A percentile compares a stretch with the other conserved stretches of the same genome.
Conservation (phyloP, 2,888 invertebrate species). For the Liopterus haemorrhoidalis region DNA sequence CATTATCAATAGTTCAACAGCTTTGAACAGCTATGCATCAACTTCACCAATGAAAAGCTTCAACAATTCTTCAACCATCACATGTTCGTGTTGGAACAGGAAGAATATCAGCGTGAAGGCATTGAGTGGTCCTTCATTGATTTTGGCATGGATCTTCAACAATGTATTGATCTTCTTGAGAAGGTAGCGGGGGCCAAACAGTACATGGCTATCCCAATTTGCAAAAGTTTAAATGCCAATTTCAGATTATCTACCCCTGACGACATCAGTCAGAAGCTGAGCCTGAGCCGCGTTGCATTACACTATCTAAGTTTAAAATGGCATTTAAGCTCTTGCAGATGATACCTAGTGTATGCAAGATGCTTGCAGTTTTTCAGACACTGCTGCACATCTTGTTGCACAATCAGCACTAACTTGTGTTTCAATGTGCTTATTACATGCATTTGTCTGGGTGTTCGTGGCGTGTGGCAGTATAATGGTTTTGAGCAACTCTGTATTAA, state of each 20-base stretch:
- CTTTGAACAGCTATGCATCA: slow-evolving; percentile 91
- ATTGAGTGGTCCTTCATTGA: slow-evolving; percentile 91
- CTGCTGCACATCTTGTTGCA: no score
- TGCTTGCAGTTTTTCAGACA: no score
- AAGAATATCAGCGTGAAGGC: slow-evolving; percentile 85
- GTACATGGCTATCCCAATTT: slow-evolving; percentile 25
- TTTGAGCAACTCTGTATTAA: slow-evolving; percentile 96
- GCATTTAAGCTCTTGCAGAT: no score
- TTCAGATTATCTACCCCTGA: no score
- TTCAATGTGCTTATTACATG: slow-evolving; percentile 21
- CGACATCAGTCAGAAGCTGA: no score
- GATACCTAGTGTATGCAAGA: no score
- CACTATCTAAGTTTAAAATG: no score
- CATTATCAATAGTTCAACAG: slow-evolving; percentile 63
- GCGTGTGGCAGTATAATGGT: slow-evolving; percentile 70
- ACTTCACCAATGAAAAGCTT: slow-evolving; percentile 89
- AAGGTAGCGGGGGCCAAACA: slow-evolving; percentile 55
- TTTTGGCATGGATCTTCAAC: slow-evolving; percentile 86
- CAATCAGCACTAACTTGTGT: no score
- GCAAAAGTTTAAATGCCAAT: no score
- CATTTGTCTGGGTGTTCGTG: slow-evolving; percentile 15
- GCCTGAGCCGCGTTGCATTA: no score
- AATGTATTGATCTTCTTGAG: slow-evolving; percentile 74
- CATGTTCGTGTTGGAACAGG: slow-evolving; percentile 92
- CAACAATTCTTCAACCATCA: slow-evolving; percentile 94